These are phyloP conservation scores for Myotis lucifugus DNA, from an alignment of 2,113 vertebrate species.

Conservation along the genomic window DNA sequence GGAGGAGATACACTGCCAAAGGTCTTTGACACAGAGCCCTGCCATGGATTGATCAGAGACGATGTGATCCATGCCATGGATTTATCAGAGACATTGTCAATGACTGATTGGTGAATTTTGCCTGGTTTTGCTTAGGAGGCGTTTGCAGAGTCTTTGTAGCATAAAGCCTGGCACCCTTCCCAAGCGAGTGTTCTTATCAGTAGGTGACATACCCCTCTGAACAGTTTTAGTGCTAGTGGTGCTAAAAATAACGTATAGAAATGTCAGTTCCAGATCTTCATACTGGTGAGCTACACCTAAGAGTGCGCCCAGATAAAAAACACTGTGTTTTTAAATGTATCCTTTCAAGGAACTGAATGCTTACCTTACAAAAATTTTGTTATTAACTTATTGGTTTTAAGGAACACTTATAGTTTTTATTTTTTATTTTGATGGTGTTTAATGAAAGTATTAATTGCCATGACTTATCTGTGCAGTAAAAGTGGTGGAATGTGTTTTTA, in stretches of 20 bases:
- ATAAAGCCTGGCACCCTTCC: not conserved
- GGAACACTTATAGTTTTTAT: not conserved
- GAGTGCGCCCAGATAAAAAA: not conserved
- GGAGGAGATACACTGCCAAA: not conserved
- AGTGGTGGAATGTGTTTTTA: conserved; percentile 11
- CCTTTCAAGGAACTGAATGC: not conserved
- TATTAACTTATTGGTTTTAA: conserved; percentile 31
- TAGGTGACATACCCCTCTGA: not conserved
- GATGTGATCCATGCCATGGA: not conserved
- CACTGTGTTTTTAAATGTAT: conserved; percentile 17
- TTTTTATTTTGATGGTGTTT: not conserved
- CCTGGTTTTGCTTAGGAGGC: not conserved
- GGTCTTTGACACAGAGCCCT: not conserved
- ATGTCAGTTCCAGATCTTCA: not conserved
- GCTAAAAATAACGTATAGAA: not conserved
- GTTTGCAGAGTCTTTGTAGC: not conserved
- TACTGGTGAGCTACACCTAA: not conserved
- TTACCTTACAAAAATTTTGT: not conserved
- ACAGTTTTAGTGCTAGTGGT: not conserved
- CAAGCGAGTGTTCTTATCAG: not conserved
- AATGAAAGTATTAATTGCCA: not conserved
- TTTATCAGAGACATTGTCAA: not conserved
- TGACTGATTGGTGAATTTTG: not conserved
- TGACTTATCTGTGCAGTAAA: not conserved
- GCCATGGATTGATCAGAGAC: not conserved